phyloP scores from a whole-genome alignment of 2,113 vertebrate species.

The Egretta garzetta region DNA sequence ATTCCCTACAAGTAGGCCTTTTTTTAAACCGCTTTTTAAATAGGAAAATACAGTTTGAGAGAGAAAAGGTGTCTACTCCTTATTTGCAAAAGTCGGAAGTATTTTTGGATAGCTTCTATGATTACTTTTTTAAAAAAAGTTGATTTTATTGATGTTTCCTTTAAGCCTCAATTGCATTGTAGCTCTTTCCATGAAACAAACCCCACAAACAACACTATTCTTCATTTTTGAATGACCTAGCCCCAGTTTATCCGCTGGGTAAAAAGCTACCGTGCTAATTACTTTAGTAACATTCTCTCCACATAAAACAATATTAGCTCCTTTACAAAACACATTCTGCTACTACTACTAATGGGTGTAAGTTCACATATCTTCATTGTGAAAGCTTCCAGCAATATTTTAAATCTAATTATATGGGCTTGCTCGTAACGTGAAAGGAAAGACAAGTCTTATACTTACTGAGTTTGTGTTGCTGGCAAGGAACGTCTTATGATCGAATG shows the following conservation, averaged over 20 bases:
- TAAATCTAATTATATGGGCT: not conserved
- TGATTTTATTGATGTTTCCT: not conserved
- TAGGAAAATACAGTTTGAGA: not conserved
- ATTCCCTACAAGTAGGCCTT: not conserved
- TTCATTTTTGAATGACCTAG: not conserved
- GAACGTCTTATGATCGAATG: constrained; percentile 95
- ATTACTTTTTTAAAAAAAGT: not conserved
- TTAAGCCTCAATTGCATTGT: not conserved
- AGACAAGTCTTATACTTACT: constrained; percentile 81
- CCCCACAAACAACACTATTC: not conserved
- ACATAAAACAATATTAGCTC: not conserved
- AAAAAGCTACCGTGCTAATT: not conserved
- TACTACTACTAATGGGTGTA: fast-evolving
- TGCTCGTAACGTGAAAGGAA: not conserved
- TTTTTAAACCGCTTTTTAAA: not conserved
- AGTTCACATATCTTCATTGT: not conserved
- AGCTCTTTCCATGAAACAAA: not conserved
- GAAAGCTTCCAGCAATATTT: not conserved
- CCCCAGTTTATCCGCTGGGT: not conserved
- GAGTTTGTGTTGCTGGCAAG: constrained; percentile 78
- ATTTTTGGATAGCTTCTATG: not conserved
- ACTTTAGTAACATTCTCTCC: not conserved
- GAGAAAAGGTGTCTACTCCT: not conserved
- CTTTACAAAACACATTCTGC: not conserved
- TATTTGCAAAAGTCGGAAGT: not conserved